A percentile compares a stretch with the other conserved stretches of the same genome.
phyloP scores from a whole-genome alignment of 2,113 vertebrate species.

The Chlamydotis undulata region DNA sequence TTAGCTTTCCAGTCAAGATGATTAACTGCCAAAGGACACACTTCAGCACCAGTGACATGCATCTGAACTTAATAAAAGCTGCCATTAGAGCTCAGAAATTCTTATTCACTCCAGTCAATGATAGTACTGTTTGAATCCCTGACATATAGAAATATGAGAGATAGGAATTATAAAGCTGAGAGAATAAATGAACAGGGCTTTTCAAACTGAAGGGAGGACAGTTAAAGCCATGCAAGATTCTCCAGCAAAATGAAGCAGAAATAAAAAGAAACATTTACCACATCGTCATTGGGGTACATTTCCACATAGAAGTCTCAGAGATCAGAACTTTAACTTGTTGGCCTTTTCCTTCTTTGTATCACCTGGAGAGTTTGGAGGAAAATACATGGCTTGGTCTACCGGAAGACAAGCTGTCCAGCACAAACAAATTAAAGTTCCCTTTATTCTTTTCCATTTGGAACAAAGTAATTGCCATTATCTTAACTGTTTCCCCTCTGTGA shows the following conservation, averaged over 20 bases:
- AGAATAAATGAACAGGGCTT: background rate
- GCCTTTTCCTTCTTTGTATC: background rate
- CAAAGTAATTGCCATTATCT: background rate
- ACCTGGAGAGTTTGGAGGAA: background rate
- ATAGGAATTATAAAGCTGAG: background rate
- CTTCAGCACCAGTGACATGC: background rate
- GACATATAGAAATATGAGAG: background rate
- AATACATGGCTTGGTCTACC: background rate
- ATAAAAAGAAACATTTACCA: background rate
- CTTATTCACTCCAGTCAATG: accelerated
- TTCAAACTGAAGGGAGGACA: background rate
- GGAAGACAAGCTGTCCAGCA: background rate
- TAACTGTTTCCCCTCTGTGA: background rate
- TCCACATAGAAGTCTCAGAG: background rate
- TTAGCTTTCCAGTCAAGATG: background rate
- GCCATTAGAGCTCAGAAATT: background rate
- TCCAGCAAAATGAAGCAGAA: background rate
- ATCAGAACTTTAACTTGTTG: background rate
- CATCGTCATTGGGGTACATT: background rate
- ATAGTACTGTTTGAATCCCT: background rate
- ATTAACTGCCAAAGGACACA: background rate
- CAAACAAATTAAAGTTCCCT: background rate
- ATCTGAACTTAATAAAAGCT: background rate
- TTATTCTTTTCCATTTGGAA: background rate
- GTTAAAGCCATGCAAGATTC: background rate